Base-by-base conservation (phyloP, 2,113 vertebrate species). In the Sialia sialis region DNA sequence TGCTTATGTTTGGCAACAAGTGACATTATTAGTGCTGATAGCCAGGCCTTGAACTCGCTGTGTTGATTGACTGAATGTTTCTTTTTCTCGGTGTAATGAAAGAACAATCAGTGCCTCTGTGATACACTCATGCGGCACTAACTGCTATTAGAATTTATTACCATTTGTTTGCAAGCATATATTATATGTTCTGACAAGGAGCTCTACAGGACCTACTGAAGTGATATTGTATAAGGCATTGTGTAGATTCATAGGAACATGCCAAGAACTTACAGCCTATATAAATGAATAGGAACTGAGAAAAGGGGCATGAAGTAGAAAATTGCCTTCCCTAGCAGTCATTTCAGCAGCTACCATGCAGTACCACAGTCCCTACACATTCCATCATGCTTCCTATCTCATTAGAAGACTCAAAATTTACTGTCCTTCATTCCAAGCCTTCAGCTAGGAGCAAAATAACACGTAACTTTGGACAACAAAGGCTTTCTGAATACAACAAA, bases 21-120 rank as follows among this genome's bases (percentile, higher is more conserved):
- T 81, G 78, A 85, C 85, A 86, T 87, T 96, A 93, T 94, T 94
- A 78, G 56, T 46, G 55, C 54, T 93, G 92, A 92, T 92, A 83
- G 80, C 83, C 77, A 87, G 55, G 59, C n/a, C 91, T 95, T 89
- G 80, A 94, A 81, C 64, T 92, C 87, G 25, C 21, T n/a, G 30
- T 85, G 92, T 60, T 95, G 94, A 92, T 89, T 95, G 83, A 62
- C 59, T 94, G 87, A 88, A 93, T 91, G 66, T 79, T 95, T 96
- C 86, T 90, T 73, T 94, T 95, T 94, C 81, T 54, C 78, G 43
- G 73, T 73, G 88, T 92, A 96, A 85, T 74, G 84, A 94, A 95
- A 80, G 84, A 94, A 93, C 78, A 89, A 88, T 90, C 95, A 94
- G 86, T 89, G 82, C 49, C 55, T 91, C 82, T 93, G 81, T 74